Evolutionary conservation across 2,888 invertebrate genomes (phyloP), one percentile per base, ranked within the genome.

Genomic region (Automeris io): DNA sequence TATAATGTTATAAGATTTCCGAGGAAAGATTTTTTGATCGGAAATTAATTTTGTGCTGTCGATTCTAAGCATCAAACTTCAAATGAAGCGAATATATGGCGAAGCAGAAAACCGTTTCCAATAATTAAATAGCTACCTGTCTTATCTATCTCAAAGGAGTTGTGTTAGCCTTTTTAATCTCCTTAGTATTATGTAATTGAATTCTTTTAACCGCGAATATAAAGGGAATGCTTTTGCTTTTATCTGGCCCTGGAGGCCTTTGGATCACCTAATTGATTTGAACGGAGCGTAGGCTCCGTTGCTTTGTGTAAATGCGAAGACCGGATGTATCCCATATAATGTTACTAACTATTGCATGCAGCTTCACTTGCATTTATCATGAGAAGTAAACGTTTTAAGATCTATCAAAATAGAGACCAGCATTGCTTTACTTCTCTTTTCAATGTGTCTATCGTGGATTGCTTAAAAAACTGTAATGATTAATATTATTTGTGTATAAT

Each of bases 151-250:
- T 73, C 75, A 77, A 77, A 74, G 74, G 74, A 72, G 72, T 73
- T 66, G 29, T 29, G 73, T 73, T 73, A 75, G 77, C 77, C 74
- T 70, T 76, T 81, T 79, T 78, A 81, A 80, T 79, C 77, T 77
- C 52, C 68, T 71, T 74, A 77, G 70, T 29, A 76, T 76, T 77
- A 81, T 76, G 70, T 80, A 81, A 81, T 80, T 79, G 79, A 78
- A 81, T 81, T 81, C 79, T 81, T 80, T 76, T 72, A 76, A 75
- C 79, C 77, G 59, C 74, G 62, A 68, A 65, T 70, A 77, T 79
- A 79, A 80, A 79, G 76, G 68, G 68, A 79, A 74, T 67, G 57
- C 74, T 69, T 61, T 58, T 57, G 70, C 76, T 76, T 80, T 78
- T 78, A 75, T 77, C 73, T 66, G 61, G 61, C 64, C 66, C 65